Base-by-base conservation (phyloP, 2,797 vertebrate species). In the Hipposideros larvatus region DNA sequence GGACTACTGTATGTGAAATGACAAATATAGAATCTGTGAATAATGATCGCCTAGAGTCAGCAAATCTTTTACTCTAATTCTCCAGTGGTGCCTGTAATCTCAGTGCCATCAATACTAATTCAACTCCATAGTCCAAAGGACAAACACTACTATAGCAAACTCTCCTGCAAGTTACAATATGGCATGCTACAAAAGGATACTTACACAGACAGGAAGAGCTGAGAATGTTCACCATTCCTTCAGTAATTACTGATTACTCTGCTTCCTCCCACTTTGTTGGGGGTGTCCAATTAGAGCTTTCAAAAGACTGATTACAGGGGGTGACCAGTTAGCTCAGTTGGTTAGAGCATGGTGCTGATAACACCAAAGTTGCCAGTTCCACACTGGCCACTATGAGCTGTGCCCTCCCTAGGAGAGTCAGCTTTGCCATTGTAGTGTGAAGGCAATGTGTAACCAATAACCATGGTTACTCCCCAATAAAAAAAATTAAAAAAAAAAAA, bases 1-100 rank as follows among this genome's bases (percentile, higher is more conserved):
- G 53, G 16, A 55, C 53, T 21, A 55, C 53, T 55, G 18, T 18
- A 83, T 34, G 11, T 96, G 7, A 83, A 55, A 48, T 94, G 16
- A 46, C 37, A 91, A 83, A 82, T n/a, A 90, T 10, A 87, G 55
- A 91, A 91, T 68, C 53, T 41, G 28, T 57, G 66, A 91, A 91
- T 53, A 77, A 85, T 53, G 68, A 91, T 34, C 11, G 0, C 59
- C 31, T 22, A 79, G 2, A 73, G 31, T 51, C 48, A 51, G 48
- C 21, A 85, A 73, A 65, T 93, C 26, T 55, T 93, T 26, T 55
- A 78, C 55, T 93, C 46, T 73, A 90, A 89, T 77, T 70, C 85
- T 46, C 46, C 18, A 46, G 43, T 71, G 46, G 41, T 37, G 15
- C 22, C 46, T 78, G 24, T 79, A 90, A 13, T 79, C 79, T 71